phyloP scores from a whole-genome alignment of 2,888 invertebrate genomes.

The Dolichomitus sp. region DNA sequence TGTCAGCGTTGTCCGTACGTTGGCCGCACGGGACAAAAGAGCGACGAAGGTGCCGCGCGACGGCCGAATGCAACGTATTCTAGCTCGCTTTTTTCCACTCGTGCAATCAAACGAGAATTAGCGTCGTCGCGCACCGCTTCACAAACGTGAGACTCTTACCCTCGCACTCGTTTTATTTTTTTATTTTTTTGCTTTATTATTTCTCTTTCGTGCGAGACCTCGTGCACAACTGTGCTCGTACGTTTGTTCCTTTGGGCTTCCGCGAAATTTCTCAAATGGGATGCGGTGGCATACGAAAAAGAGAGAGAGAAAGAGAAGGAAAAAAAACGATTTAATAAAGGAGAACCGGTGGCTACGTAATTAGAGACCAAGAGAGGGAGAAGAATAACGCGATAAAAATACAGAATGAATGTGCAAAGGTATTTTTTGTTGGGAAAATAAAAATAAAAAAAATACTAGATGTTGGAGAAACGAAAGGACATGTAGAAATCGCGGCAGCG shows the following conservation, averaged over 20 bases:
- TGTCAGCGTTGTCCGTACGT: constrained; percentile 26
- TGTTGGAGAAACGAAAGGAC: constrained; percentile 27
- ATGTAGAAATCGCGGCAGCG: constrained; percentile 75
- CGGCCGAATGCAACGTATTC: constrained; percentile 45
- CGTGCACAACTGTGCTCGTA: constrained; percentile 4
- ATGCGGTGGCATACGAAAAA: constrained; percentile 6
- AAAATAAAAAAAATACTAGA: constrained; percentile 29
- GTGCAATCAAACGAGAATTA: constrained; percentile 66
- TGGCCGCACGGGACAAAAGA: constrained; percentile 61
- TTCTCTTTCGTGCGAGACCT: constrained; percentile 25
- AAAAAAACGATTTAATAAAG: constrained; percentile 43
- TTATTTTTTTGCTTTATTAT: constrained; percentile 1
- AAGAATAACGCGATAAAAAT: constrained; percentile 59
- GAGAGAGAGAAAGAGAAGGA: background rate
- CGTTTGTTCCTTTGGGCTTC: constrained; percentile 53
- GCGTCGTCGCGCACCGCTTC: constrained; percentile 51
- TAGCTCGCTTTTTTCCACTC: constrained; percentile 39
- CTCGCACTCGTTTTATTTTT: constrained; percentile 24
- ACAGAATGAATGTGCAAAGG: constrained; percentile 42
- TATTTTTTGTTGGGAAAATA: constrained; percentile 34
- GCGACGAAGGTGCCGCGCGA: constrained; percentile 62
- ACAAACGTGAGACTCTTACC: constrained; percentile 48
- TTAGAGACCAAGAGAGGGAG: constrained; percentile 34
- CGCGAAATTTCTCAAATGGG: constrained; percentile 59
- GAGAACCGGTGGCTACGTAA: constrained; percentile 49